A percentile compares a stretch with the other conserved stretches of the same genome.
Evolutionary conservation across 2,113 vertebrate species (phyloP).

Genomic region (Perccottus glenii): DNA sequence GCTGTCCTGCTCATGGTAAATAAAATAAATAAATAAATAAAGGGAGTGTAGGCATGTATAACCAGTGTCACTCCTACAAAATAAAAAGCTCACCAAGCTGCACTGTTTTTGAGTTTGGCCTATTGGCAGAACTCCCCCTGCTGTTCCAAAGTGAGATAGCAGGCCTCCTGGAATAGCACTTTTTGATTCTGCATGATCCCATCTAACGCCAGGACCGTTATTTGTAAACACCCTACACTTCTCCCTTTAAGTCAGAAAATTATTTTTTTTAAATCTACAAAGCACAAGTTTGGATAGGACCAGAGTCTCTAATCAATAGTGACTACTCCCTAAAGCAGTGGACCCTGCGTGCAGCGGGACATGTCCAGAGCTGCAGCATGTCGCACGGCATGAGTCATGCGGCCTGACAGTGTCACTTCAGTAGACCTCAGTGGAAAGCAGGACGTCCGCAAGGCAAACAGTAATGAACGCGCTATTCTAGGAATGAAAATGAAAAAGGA

Average conservation of each 20-base stretch:
- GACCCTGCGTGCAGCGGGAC: constrained; percentile 27
- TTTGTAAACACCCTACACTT: not conserved
- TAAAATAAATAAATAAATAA: no score
- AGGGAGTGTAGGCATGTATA: no score
- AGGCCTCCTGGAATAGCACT: no score
- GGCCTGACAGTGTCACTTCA: constrained; percentile 57
- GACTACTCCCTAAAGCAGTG: constrained; percentile 6
- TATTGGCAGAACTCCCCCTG: no score
- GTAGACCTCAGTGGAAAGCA: constrained; percentile 64
- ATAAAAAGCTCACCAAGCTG: no score
- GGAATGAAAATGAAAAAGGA: constrained; percentile 65
- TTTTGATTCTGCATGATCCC: no score
- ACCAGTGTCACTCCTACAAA: no score
- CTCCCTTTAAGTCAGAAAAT: not conserved
- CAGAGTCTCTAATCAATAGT: not conserved
- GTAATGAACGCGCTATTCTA: constrained; percentile 61
- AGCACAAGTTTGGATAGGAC: constrained; percentile 9
- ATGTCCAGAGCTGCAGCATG: constrained; percentile 41
- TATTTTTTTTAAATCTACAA: not conserved
- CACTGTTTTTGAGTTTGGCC: no score
- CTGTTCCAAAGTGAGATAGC: no score
- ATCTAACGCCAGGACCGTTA: no score
- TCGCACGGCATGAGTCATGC: constrained; percentile 58
- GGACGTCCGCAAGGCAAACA: constrained; percentile 62
- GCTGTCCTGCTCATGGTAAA: no score